Conservation (phyloP, 2,888 invertebrate species). For the Pyrgus malvae region DNA sequence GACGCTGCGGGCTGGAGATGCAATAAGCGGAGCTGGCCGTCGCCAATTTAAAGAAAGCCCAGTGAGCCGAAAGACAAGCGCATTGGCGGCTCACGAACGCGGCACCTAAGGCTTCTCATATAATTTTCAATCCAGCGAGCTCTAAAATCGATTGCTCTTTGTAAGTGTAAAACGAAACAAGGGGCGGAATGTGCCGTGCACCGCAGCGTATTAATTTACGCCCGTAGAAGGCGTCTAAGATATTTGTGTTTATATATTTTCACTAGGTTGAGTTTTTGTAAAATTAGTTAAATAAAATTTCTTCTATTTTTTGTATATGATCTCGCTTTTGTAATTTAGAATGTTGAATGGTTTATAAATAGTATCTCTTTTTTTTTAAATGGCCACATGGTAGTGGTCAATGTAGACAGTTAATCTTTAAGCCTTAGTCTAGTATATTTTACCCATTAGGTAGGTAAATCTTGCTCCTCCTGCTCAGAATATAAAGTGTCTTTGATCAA, state of each 20-base stretch:
- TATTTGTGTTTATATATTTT: background rate
- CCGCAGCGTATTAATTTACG: conserved; percentile 57
- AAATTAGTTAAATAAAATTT: too few species aligned
- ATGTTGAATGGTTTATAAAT: too few species aligned
- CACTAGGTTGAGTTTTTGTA: background rate
- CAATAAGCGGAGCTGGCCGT: conserved; percentile 78
- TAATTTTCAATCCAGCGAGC: conserved; percentile 82
- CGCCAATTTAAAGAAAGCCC: conserved; percentile 83
- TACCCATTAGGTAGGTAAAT: too few species aligned
- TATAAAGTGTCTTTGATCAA: too few species aligned
- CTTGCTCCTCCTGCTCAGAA: too few species aligned
- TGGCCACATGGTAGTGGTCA: too few species aligned
- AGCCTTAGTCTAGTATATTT: too few species aligned
- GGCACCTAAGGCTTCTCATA: conserved; percentile 75
- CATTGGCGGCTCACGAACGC: conserved; percentile 79
- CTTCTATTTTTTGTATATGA: too few species aligned
- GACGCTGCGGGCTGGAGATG: conserved; percentile 74
- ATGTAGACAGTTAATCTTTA: too few species aligned
- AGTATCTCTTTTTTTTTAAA: too few species aligned
- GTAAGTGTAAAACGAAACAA: conserved; percentile 75
- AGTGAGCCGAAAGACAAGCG: conserved; percentile 83
- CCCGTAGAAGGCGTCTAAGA: conserved; percentile 34
- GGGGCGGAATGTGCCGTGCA: conserved; percentile 50
- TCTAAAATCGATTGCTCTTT: conserved; percentile 80
- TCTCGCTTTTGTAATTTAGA: too few species aligned